Conservation (phyloP, 2,113 vertebrate genomes). For the Chitala chitala region DNA sequence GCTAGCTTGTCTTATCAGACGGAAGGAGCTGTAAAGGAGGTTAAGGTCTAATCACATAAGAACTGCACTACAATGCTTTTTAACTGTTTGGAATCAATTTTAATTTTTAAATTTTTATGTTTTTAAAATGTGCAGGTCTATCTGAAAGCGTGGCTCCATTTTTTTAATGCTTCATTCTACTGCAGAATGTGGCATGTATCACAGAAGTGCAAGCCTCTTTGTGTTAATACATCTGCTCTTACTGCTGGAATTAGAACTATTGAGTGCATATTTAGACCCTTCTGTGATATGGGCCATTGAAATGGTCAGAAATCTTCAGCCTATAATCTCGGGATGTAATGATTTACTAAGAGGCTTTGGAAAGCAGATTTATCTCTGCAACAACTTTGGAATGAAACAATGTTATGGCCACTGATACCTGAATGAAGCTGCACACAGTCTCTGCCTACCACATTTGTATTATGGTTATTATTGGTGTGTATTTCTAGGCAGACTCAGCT, state of each 20-base stretch:
- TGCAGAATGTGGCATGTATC: too few species aligned
- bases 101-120: slow-evolving; percentile 9
- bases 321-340: too few species aligned
- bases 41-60: background rate
- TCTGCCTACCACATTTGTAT: too few species aligned
- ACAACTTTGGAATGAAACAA: too few species aligned
- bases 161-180: too few species aligned
- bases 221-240: background rate
- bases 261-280: slow-evolving; percentile 7
- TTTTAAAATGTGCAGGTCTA: too few species aligned
- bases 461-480: slow-evolving; percentile 1
- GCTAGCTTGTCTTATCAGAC: slow-evolving; percentile 8
- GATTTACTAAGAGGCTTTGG: slow-evolving; percentile 31
- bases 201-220: background rate
- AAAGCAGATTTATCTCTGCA: slow-evolving; percentile 20
- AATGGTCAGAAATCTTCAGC: slow-evolving; percentile 10
- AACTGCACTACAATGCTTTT: slow-evolving; percentile 5
- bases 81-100: background rate
- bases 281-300: slow-evolving; percentile 5
- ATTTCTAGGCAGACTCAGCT: background rate
- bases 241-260: background rate
- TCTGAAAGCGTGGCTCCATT: too few species aligned
- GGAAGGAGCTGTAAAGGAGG: background rate
- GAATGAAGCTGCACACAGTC: too few species aligned
- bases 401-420: too few species aligned